A percentile compares a stretch with the other conserved stretches of the same genome.
These are phyloP conservation scores for Cacatua alba DNA, from an alignment of 2,113 vertebrate genomes.

Conservation along the genomic window DNA sequence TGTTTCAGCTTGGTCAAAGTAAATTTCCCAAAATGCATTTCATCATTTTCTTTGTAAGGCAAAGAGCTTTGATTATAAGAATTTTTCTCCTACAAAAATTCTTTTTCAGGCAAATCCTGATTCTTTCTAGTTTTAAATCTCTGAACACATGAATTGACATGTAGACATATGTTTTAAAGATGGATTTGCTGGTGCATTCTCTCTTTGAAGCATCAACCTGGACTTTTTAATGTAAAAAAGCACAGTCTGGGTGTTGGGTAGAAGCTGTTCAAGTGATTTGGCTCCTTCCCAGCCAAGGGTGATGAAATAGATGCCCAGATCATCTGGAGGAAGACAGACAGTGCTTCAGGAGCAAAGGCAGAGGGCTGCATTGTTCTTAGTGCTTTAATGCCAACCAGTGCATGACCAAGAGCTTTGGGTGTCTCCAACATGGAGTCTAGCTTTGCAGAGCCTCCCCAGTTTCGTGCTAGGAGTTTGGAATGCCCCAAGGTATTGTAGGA, in stretches of 20 bases:
- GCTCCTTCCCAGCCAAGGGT: neutral
- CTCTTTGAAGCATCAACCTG: neutral
- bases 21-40: neutral
- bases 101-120: neutral
- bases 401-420: neutral
- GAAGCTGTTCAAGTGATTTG: neutral
- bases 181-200: neutral
- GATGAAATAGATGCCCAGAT: neutral
- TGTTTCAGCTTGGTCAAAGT: neutral
- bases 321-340: neutral
- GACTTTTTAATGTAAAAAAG: neutral
- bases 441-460: neutral
- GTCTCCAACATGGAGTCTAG: neutral
- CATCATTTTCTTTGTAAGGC: neutral
- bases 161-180: neutral
- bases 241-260: accelerated
- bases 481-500: accelerated
- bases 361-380: neutral
- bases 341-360: neutral
- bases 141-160: accelerated
- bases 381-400: neutral
- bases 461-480: neutral
- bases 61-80: neutral
- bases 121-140: neutral
- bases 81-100: neutral